These are phyloP conservation scores for Parauchenoglanis ngamensis DNA, from an alignment of 2,797 vertebrate genomes.

Conservation along the genomic window DNA sequence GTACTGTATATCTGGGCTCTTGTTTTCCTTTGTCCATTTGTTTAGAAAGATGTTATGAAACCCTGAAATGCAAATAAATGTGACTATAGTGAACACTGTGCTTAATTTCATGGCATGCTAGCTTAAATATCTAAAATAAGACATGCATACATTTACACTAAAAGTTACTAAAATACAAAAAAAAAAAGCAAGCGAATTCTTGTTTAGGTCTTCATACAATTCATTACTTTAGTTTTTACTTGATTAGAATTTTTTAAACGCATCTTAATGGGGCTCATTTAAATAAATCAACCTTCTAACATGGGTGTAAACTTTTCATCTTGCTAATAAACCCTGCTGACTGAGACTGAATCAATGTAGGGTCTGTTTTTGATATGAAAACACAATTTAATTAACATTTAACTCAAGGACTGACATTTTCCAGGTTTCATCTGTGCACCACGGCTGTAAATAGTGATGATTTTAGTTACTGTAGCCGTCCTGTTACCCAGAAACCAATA, in stretches of 20 bases:
- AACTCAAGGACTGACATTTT: background rate
- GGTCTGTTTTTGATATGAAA: background rate
- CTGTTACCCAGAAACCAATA: background rate
- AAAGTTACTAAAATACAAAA: too few relatives aligned
- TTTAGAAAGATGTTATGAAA: background rate
- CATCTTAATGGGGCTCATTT: background rate
- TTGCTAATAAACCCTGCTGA: background rate
- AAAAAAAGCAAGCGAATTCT: background rate
- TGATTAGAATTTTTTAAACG: background rate
- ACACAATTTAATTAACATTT: background rate
- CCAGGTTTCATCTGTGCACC: background rate
- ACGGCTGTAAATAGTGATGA: background rate
- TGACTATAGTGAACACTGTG: background rate
- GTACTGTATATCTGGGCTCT: background rate
- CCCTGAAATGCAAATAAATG: background rate
- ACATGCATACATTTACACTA: background rate
- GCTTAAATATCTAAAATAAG: background rate
- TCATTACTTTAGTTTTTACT: background rate
- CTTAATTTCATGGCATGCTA: background rate
- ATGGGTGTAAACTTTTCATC: background rate
- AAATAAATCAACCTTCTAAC: too few relatives aligned
- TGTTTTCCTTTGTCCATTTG: background rate
- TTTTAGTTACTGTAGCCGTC: background rate
- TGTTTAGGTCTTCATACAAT: background rate
- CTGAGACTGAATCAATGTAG: background rate